Base-by-base conservation (phyloP, 1,140 invertebrate species). In the Drosophila hydei region DNA sequence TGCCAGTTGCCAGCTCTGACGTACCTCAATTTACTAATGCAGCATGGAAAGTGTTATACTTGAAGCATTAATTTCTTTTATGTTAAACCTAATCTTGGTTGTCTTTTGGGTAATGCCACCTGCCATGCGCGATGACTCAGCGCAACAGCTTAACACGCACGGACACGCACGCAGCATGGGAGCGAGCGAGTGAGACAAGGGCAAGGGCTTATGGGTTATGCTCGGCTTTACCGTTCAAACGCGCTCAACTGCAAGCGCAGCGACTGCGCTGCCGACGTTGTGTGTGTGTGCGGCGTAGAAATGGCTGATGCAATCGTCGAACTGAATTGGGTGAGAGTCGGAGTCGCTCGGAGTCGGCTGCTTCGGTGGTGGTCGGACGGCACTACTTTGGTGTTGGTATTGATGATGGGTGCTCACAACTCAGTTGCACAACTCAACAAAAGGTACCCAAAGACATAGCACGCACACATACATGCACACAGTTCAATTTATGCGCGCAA, bases 281-380 rank as follows among this genome's bases (percentile, higher is more conserved):
- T 6, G n/a, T n/a, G n/a, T 3, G 43, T 30, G 27, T 23, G 27
- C 18, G 50, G 62, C 67, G 56, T 58, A 50, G 69, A 64, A 81
- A 77, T 85, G 80, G 80, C 80, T 85, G 80, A 85, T 85, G 80
- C 81, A 85, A 85, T 85, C 64, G 45, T 16, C 45, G 45, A 47
- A 42, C 14, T 48, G 48, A 85, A 80, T 85, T 85, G 70, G 77
- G 80, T 60, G 81, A 84, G 81, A 62, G 68, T 67, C 58, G 60
- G 18, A 64, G 40, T 40, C 42, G 30, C 12, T 51, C 68, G 19
- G 25, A 51, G 54, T 43, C 68, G 42, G 55, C 14, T 30, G 43
- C 72, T 62, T 25, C 71, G 38, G 27, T 71, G 75, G 65, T 75
- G 72, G 69, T 68, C 71, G 69, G 18, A 16, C 42, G 21, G 60